Conservation (phyloP, 1,140 invertebrate species). For the Colletes gigas region DNA sequence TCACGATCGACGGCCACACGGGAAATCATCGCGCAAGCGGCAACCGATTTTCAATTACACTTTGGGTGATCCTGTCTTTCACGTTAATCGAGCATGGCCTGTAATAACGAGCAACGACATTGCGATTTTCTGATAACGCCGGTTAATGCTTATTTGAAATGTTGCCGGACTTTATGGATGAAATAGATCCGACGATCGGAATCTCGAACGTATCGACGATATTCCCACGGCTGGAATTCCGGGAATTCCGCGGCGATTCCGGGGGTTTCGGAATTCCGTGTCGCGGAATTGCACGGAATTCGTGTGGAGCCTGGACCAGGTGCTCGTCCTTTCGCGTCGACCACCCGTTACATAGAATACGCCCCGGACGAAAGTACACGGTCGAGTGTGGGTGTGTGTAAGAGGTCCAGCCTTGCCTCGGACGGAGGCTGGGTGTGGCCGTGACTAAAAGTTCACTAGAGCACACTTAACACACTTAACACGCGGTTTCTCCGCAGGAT, state of each 20-base stretch:
- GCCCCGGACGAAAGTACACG: constrained; percentile 61
- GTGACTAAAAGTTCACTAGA: constrained; percentile 81
- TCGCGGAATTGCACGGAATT: no score
- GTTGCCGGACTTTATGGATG: not conserved
- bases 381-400: constrained; percentile 74
- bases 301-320: not conserved
- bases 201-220: not conserved
- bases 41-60: constrained; percentile 44
- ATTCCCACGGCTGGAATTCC: no score
- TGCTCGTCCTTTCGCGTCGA: constrained; percentile 1
- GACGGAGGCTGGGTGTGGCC: constrained; percentile 78
- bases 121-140: constrained; percentile 34
- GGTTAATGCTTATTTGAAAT: not conserved
- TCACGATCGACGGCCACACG: constrained; percentile 43
- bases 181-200: not conserved
- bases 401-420: constrained; percentile 76
- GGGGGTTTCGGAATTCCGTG: no score
- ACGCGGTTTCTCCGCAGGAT: constrained; percentile 55
- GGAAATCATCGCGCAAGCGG: constrained; percentile 39
- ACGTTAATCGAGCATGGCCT: constrained; percentile 8
- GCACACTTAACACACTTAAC: constrained; percentile 72
- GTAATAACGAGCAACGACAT: constrained; percentile 34
- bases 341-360: constrained; percentile 61
- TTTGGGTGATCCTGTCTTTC: constrained; percentile 27
- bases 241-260: no score